Conservation (phyloP, 2,797 vertebrate genomes). For the Hemibagrus guttatus region DNA sequence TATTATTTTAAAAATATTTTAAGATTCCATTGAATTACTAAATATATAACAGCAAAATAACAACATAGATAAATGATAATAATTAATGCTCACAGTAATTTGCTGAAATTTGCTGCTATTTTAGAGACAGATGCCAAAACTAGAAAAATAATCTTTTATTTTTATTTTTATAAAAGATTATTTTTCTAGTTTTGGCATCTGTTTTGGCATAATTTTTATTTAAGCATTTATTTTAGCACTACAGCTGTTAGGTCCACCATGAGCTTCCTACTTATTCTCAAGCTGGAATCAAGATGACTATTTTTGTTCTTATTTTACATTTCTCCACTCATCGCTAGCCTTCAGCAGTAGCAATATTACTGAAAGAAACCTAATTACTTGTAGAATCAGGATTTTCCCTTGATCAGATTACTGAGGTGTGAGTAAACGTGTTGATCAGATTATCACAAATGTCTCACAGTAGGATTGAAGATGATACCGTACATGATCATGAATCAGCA, state of each 20-base stretch:
- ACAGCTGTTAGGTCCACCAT: not conserved
- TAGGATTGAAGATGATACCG: not conserved
- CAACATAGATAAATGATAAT: not conserved
- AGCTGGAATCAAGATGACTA: no score
- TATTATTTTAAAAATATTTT: no score
- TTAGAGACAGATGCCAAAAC: not conserved
- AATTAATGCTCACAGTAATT: not conserved
- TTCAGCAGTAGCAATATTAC: not conserved
- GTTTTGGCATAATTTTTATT: not conserved
- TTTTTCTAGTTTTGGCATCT: no score
- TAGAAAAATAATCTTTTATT: not conserved
- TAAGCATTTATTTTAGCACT: not conserved
- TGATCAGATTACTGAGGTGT: not conserved
- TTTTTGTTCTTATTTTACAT: no score
- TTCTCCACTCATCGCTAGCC: not conserved
- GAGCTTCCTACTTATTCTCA: not conserved
- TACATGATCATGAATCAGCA: conserved; percentile 28
- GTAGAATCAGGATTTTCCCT: not conserved
- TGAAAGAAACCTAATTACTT: conserved; percentile 4
- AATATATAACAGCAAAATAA: not conserved
- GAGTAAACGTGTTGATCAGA: conserved; percentile 1
- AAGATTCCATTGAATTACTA: not conserved
- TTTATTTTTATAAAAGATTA: not conserved
- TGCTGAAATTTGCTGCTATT: not conserved
- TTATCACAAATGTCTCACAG: not conserved